These are phyloP conservation scores for Sapajus apella DNA, from an alignment of 2,113 vertebrate genomes.

Conservation along the genomic window DNA sequence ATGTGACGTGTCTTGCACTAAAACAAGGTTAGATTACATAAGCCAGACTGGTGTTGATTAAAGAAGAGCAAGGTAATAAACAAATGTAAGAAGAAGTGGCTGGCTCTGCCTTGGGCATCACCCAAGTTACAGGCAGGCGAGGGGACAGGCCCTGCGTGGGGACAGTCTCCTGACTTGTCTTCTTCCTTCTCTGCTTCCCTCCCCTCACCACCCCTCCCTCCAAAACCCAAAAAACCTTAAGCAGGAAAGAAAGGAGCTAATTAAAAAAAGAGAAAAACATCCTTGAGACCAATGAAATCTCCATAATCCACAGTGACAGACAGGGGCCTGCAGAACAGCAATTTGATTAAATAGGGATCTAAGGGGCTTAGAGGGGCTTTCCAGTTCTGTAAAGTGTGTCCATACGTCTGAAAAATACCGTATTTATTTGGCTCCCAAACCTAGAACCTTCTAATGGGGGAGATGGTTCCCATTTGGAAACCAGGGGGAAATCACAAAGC, in stretches of 20 bases:
- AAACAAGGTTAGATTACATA: not conserved
- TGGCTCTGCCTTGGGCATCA: not conserved
- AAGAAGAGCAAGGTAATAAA: not conserved
- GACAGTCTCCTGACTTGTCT: not conserved
- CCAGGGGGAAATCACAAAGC: not conserved
- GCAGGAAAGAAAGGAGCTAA: not conserved
- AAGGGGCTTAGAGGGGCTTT: not conserved
- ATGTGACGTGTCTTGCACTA: slow-evolving; percentile 14
- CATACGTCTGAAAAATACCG: not conserved
- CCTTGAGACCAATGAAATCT: not conserved
- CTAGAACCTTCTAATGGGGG: not conserved
- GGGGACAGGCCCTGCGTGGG: too few relatives aligned
- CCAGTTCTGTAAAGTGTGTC: not conserved
- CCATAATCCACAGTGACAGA: slow-evolving; percentile 42
- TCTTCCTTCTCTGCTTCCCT: not conserved
- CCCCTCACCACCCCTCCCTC: not conserved
- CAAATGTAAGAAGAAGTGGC: not conserved
- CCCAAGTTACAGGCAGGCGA: not conserved
- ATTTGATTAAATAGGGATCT: slow-evolving; percentile 64
- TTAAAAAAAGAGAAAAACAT: slow-evolving; percentile 47
- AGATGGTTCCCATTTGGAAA: slow-evolving; percentile 30
- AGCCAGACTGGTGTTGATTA: not conserved
- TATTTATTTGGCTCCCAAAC: slow-evolving; percentile 14
- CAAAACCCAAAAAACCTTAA: not conserved
- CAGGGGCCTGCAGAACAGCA: not conserved